These are phyloP conservation scores for Cerastis rubricosa DNA, from an alignment of 2,888 invertebrate species.

Conservation along the genomic window DNA sequence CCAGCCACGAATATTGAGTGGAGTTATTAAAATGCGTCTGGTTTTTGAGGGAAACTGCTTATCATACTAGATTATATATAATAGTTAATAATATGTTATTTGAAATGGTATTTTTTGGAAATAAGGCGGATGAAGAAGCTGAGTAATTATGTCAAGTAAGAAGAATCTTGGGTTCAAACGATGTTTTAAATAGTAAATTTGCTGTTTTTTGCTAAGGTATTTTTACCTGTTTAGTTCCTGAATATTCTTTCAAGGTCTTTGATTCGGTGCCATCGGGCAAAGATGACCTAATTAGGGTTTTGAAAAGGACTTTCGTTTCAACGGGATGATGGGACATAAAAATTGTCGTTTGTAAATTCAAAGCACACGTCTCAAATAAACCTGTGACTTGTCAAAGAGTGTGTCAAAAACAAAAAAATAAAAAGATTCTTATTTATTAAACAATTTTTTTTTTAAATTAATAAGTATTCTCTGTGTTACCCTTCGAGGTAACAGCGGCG, in stretches of 20 bases:
- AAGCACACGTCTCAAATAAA: background rate
- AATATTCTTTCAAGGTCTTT: background rate
- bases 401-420: background rate
- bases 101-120: too few species aligned
- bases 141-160: too few species aligned
- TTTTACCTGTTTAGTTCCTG: background rate
- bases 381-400: background rate
- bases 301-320: too few species aligned
- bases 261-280: background rate
- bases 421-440: too few species aligned
- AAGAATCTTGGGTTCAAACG: too few species aligned
- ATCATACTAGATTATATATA: background rate
- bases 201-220: too few species aligned
- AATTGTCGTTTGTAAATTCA: background rate
- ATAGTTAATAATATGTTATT: background rate
- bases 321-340: too few species aligned
- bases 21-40: constrained; percentile 47
- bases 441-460: too few species aligned
- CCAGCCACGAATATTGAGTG: constrained; percentile 46
- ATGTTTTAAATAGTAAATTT: too few species aligned
- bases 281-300: background rate
- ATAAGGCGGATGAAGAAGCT: too few species aligned
- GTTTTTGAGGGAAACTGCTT: constrained; percentile 19
- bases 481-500: background rate
- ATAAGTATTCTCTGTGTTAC: background rate